phyloP scores from a whole-genome alignment of 2,113 vertebrate genomes.

The Cnemophilus loriae region DNA sequence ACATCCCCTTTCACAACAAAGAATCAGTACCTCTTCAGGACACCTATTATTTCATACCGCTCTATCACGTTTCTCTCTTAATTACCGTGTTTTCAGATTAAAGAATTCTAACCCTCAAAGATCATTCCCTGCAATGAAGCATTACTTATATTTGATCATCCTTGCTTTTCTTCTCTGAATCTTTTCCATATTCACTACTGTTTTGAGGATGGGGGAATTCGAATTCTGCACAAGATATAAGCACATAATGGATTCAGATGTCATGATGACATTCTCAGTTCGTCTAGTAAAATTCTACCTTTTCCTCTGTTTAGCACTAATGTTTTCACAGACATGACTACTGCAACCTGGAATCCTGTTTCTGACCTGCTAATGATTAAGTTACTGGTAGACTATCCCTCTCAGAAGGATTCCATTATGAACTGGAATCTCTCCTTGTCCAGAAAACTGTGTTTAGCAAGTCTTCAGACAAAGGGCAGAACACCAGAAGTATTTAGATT shows the following conservation, averaged over 20 bases:
- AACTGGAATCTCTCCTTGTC: not conserved
- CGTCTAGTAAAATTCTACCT: not conserved
- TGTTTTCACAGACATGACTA: not conserved
- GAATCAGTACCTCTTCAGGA: not conserved
- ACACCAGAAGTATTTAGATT: not conserved
- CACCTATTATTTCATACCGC: not conserved
- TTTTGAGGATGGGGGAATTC: not conserved
- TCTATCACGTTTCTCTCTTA: not conserved
- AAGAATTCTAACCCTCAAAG: not conserved
- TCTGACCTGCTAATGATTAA: not conserved
- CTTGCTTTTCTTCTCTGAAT: not conserved
- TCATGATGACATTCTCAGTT: not conserved
- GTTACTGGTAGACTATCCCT: not conserved
- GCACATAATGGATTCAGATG: not conserved
- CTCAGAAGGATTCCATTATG: not conserved
- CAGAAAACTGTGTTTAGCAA: not conserved
- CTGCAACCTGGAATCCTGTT: not conserved
- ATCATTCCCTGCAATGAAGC: not conserved
- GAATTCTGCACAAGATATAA: not conserved
- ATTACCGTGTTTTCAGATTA: not conserved
- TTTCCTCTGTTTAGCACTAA: not conserved
- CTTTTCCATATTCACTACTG: not conserved
- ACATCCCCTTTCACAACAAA: not conserved
- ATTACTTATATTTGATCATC: not conserved
- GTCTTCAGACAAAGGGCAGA: not conserved